These are phyloP conservation scores for Cryptoprocta ferox DNA, from an alignment of 2,797 vertebrate genomes.

Conservation along the genomic window DNA sequence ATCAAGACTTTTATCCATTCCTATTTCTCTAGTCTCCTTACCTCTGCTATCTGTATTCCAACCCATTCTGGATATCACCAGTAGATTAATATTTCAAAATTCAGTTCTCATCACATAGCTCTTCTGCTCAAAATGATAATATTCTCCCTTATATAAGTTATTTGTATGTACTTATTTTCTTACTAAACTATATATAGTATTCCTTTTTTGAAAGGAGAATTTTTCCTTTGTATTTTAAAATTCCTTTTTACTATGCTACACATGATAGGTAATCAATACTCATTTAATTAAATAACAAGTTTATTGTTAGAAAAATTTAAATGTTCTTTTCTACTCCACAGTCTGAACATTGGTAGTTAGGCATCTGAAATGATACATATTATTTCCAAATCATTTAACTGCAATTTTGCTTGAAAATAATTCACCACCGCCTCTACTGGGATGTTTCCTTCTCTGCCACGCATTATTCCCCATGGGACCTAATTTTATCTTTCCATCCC, in stretches of 20 bases:
- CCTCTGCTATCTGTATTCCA: not conserved
- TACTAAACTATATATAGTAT: not conserved
- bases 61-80: not conserved
- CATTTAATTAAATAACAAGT: slow-evolving; percentile 2
- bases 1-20: not conserved
- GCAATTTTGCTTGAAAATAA: not conserved
- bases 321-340: not conserved
- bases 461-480: too few species aligned
- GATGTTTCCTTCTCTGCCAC: not conserved
- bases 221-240: slow-evolving; percentile 12
- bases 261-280: slow-evolving; percentile 14
- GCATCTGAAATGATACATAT: slow-evolving; percentile 21
- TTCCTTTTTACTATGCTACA: not conserved
- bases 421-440: not conserved
- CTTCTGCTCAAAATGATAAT: not conserved
- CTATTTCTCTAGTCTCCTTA: not conserved
- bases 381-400: slow-evolving; percentile 26
- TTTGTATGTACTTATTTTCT: not conserved
- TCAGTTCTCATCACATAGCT: not conserved
- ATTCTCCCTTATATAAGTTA: not conserved
- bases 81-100: not conserved
- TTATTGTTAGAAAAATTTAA: slow-evolving; percentile 39
- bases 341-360: not conserved
- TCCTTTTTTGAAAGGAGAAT: not conserved
- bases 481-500: not conserved